Evolutionary conservation across 2,888 invertebrate genomes (phyloP).

Genomic region (Morinoia aosen): DNA sequence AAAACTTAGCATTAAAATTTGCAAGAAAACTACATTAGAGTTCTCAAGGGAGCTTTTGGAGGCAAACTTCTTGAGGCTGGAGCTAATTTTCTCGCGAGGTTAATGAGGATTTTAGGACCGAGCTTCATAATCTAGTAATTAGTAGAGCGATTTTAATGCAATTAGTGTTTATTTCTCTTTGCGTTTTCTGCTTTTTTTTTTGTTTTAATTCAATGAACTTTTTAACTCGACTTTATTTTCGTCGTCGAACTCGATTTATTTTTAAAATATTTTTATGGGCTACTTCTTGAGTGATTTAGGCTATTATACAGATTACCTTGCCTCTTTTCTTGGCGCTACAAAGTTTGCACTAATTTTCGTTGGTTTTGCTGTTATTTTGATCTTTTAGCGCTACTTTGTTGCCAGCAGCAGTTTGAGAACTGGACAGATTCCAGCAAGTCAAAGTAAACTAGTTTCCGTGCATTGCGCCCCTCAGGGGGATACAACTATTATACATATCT

Average conservation of each 20-base stretch:
- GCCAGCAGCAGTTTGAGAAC: too few relatives aligned
- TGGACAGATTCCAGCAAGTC: too few relatives aligned
- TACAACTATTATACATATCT: too few relatives aligned
- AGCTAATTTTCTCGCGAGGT: background rate
- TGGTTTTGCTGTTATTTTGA: too few relatives aligned
- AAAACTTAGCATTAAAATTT: background rate
- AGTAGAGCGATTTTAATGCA: background rate
- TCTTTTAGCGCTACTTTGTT: too few relatives aligned
- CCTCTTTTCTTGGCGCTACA: too few relatives aligned
- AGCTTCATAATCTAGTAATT: background rate
- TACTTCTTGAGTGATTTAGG: background rate
- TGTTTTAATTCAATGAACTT: background rate
- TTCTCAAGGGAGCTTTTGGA: background rate
- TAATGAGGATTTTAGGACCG: background rate
- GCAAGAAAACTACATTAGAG: background rate
- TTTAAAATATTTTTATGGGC: background rate
- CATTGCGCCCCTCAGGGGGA: too few relatives aligned
- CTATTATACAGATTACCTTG: background rate
- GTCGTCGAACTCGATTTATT: background rate
- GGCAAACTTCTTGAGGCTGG: background rate
- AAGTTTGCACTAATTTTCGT: too few relatives aligned
- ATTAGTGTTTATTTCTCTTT: background rate
- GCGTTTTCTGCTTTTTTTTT: background rate
- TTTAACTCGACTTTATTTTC: background rate
- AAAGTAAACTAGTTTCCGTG: too few relatives aligned